phyloP scores from a whole-genome alignment of 2,888 invertebrate species.

The Leptopterna dolabrata region DNA sequence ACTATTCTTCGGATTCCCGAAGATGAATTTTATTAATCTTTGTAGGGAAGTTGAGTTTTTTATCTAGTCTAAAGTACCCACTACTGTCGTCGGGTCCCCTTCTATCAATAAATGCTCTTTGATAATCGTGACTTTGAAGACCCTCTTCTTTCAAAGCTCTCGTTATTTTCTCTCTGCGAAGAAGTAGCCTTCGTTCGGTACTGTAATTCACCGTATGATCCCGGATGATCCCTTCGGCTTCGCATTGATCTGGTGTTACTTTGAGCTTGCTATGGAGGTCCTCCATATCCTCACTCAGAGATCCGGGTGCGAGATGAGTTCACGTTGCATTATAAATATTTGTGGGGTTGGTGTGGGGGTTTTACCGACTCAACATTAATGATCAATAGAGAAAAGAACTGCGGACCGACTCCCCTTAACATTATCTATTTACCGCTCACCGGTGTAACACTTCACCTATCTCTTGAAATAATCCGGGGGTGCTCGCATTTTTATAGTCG shows the following conservation, averaged over 20 bases:
- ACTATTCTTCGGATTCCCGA: no score
- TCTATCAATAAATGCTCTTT: background rate
- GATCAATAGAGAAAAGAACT: slow-evolving; percentile 12
- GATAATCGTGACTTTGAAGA: background rate
- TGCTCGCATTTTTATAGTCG: slow-evolving; percentile 26
- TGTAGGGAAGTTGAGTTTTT: no score
- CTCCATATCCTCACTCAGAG: no score
- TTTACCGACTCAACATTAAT: slow-evolving; percentile 36
- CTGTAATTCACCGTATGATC: slow-evolving; percentile 22
- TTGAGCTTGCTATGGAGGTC: slow-evolving; percentile 6
- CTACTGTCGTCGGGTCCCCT: background rate
- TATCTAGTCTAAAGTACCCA: background rate
- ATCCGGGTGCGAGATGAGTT: background rate
- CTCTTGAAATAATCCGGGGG: slow-evolving; percentile 29
- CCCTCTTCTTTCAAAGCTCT: background rate
- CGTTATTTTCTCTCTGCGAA: background rate
- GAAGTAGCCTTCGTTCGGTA: background rate
- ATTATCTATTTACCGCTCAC: slow-evolving; percentile 42
- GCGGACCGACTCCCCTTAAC: slow-evolving; percentile 9
- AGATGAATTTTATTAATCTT: no score
- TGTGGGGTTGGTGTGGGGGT: slow-evolving; percentile 44
- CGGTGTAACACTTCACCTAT: slow-evolving; percentile 30
- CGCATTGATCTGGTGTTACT: slow-evolving; percentile 36
- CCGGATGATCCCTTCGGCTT: slow-evolving; percentile 29
- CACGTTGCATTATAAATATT: slow-evolving; percentile 38